Conservation (phyloP, 2,797 vertebrate species). For the Rachycentron canadum region DNA sequence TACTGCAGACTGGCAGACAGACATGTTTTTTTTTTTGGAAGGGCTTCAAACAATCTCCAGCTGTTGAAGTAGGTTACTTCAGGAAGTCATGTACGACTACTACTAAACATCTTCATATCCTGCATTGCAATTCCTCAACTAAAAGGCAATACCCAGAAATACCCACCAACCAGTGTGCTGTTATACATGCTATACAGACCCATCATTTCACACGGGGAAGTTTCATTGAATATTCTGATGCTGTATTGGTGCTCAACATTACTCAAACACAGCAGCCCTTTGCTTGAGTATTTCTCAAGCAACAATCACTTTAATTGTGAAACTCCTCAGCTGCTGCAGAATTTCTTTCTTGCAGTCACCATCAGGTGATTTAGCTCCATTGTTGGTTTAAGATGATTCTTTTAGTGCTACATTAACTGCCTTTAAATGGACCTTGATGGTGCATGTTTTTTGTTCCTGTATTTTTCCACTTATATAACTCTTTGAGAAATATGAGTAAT, state of each 20-base stretch:
- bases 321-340: constrained; percentile 28
- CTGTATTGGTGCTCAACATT: background rate
- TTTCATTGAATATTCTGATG: background rate
- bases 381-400: constrained; percentile 38
- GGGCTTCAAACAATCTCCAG: constrained; percentile 25
- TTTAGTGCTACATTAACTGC: constrained; percentile 3
- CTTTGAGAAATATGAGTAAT: constrained; percentile 4
- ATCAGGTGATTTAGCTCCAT: constrained; percentile 26
- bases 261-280: too few relatives aligned
- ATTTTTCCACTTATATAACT: constrained; percentile 1
- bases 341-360: constrained; percentile 28
- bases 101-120: background rate
- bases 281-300: constrained; percentile 10
- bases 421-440: constrained; percentile 24
- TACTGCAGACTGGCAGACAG: background rate
- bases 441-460: constrained; percentile 3
- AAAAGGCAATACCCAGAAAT: background rate
- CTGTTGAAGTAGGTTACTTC: constrained; percentile 18
- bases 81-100: too few relatives aligned
- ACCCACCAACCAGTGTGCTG: background rate
- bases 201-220: constrained; percentile 2
- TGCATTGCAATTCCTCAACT: background rate
- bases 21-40: background rate
- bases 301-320: constrained; percentile 28
- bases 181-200: constrained; percentile 3